Evolutionary conservation across 2,113 vertebrate genomes (phyloP), one percentile per base, ranked within the genome.

Genomic region (Podilymbus podiceps): DNA sequence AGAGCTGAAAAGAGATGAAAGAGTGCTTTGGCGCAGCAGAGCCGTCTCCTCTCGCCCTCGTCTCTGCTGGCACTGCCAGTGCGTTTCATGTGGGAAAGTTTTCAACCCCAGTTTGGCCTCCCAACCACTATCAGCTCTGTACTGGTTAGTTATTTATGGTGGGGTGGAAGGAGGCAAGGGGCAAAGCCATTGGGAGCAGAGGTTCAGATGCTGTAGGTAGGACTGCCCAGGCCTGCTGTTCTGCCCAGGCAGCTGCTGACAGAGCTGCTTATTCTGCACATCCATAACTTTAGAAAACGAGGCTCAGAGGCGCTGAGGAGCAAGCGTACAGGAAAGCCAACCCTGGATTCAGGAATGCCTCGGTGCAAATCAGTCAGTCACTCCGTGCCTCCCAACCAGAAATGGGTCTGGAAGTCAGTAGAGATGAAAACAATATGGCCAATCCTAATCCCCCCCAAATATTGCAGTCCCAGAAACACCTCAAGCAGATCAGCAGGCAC

Each of bases 1-100:
- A 95, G 85, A 20, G 88, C 91, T 96, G 95, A 97, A 95, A 95
- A 56, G 91, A 93, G 94, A 97, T 91, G 93, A 95, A 95, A 97
- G 95, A 96, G 88, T 0, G 27, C 82, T 90, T 68, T 96, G 95
- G 96, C 96, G 91, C 63, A 46, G 85, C 82, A 72, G 85, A 96
- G 90, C 88, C 0, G 40, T 64, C 95, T 95, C 77, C 81, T 92
- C 87, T 92, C 42, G 0, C 67, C 93, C 93, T 64, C 95, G 49
- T 91, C 96, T 91, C 85, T 28, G 88, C 94, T 97, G 96, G 96
- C 96, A 96, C 80, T 93, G 91, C 95, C 93, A 93, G 47, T 0
- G 6, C 2, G 0, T 86, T 91, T 95, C 17, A 92, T 90, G 90
- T 97, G 95, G 96, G 96, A 97, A 97, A 94, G 79, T 95, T 89